Conservation (phyloP, 2,888 invertebrate species). For the Galeruca laticollis region DNA sequence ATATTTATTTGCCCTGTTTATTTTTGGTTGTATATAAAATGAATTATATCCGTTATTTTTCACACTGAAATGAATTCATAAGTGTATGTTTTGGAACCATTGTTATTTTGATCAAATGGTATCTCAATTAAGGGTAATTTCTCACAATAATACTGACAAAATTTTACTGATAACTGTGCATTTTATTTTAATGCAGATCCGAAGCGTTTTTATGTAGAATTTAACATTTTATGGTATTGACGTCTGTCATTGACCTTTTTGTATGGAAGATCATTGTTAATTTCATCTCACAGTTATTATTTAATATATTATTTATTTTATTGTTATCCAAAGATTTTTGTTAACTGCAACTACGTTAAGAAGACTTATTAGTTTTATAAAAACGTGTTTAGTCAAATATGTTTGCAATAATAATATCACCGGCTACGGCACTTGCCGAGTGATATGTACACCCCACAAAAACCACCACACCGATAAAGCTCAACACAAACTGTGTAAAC, state of each 20-base stretch:
- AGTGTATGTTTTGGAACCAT: not conserved
- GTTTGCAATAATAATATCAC: no score
- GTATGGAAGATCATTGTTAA: not conserved
- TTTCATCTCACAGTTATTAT: not conserved
- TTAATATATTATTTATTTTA: not conserved
- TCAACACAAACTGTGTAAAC: no score
- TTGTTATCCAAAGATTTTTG: not conserved
- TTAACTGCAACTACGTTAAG: no score
- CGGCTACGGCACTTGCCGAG: no score
- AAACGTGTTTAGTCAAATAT: no score
- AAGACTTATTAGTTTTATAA: no score
- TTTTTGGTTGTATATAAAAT: not conserved
- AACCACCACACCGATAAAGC: no score
- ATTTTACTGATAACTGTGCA: not conserved
- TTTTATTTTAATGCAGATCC: conserved; percentile 1
- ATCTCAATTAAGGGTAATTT: not conserved
- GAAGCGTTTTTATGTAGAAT: not conserved
- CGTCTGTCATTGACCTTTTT: not conserved
- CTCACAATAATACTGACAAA: not conserved
- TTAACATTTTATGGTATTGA: not conserved
- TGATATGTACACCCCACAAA: no score
- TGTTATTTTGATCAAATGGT: not conserved
- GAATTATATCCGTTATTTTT: not conserved
- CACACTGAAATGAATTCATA: no score
- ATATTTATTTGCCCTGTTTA: not conserved